Evolutionary conservation across 1,140 invertebrate species (phyloP).

Genomic region (Hermetia illucens): DNA sequence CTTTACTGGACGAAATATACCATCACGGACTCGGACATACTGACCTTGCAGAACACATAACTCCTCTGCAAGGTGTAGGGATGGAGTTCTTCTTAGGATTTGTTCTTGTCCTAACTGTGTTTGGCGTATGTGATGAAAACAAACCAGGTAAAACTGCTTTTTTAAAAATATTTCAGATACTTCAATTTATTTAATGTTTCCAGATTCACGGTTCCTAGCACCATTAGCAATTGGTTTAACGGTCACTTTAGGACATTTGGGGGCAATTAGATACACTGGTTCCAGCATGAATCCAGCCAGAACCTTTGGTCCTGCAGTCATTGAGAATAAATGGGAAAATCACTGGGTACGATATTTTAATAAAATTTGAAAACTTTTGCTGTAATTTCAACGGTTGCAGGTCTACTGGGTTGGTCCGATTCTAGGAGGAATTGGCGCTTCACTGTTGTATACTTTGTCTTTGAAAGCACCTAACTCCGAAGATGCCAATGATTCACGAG

Average conservation of each 20-base stretch:
- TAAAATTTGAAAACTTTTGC: neutral
- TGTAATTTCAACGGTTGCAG: slow-evolving; percentile 33
- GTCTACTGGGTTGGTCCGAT: slow-evolving; percentile 81
- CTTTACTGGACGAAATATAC: slow-evolving; percentile 43
- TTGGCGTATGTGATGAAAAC: slow-evolving; percentile 66
- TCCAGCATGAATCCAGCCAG: slow-evolving; percentile 83
- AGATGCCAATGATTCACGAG: too few relatives aligned
- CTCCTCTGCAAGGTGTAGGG: slow-evolving; percentile 62
- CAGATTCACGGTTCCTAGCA: slow-evolving; percentile 56
- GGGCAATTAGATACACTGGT: slow-evolving; percentile 71
- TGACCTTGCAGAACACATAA: slow-evolving; percentile 37
- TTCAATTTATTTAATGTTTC: slow-evolving; percentile 4
- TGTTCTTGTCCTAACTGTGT: slow-evolving; percentile 74
- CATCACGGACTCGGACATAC: slow-evolving; percentile 48
- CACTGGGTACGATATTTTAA: slow-evolving; percentile 57
- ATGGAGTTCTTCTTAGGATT: slow-evolving; percentile 85
- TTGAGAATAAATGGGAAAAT: slow-evolving; percentile 53
- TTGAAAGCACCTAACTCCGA: too few relatives aligned
- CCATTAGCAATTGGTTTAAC: slow-evolving; percentile 81
- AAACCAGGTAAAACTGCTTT: slow-evolving; percentile 26
- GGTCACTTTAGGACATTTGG: slow-evolving; percentile 74
- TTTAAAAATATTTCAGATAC: neutral
- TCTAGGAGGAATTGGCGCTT: slow-evolving; percentile 60
- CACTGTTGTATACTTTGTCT: slow-evolving; percentile 61
- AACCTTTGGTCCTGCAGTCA: slow-evolving; percentile 70